Percentiles rank a stretch among this genome's conserved stretches.
Evolutionary conservation across 2,888 invertebrate genomes (phyloP).

Genomic region (Zygogramma bicolorata): DNA sequence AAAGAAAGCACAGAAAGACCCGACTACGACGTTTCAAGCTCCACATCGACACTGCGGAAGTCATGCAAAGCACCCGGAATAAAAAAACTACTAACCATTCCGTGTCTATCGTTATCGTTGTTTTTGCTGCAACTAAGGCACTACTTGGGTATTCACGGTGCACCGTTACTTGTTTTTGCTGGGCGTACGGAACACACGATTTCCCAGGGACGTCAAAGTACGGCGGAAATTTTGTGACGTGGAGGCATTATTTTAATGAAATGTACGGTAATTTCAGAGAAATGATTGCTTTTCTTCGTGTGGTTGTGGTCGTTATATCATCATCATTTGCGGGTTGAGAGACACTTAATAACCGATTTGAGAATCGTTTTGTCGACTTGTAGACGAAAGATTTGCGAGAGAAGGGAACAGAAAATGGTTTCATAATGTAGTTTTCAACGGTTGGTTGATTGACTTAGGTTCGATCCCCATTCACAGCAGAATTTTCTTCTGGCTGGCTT

Average conservation of each 20-base stretch:
- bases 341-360: background rate
- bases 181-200: background rate
- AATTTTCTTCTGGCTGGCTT: too few species aligned
- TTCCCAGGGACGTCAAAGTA: background rate
- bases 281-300: background rate
- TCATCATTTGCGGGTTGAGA: background rate
- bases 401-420: too few species aligned
- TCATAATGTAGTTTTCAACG: too few species aligned
- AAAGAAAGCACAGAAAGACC: background rate
- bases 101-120: background rate
- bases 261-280: background rate
- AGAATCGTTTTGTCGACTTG: background rate
- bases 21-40: background rate
- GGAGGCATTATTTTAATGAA: background rate
- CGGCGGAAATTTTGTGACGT: background rate
- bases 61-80: background rate
- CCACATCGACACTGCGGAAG: background rate
- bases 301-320: background rate
- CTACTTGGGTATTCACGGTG: background rate
- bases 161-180: background rate
- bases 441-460: too few species aligned
- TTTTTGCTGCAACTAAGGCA: background rate
- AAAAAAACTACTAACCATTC: background rate
- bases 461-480: too few species aligned
- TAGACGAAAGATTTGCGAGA: too few species aligned